Evolutionary conservation across 2,797 vertebrate species (phyloP), one percentile per base, ranked within the genome.

Genomic region (Lacerta viridis): DNA sequence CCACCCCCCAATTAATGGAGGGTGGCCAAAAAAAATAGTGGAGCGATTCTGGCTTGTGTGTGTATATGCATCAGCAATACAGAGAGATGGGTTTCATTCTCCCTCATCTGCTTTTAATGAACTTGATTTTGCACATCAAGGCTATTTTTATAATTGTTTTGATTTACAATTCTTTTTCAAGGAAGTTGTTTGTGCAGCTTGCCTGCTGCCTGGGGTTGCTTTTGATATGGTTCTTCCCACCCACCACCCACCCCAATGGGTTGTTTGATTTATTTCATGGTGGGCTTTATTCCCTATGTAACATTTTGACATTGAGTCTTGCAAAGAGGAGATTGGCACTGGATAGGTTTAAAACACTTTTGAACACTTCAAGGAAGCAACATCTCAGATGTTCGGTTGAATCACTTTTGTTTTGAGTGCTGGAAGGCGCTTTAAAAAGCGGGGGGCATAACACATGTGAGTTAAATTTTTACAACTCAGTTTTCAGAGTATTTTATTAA

Each of bases 331-430:
- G 89, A 87, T 66, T 94, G 83, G 68, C 85, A n/a, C 3, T 87
- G 79, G 90, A 85, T 93, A 81, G 74, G 77, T 92, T 93, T 94
- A 88, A 94, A 95, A 84, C 90, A 82, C 79, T 90, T 91, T 94
- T 90, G 92, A 93, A 85, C 69, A 94, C 86, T 93, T 93, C 91
- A 96, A 94, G 95, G 90, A 68, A 95, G 25, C 46, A 90, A 95
- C 93, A 93, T 88, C 95, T 95, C 23, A 92, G 93, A 94, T 89
- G 59, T 93, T n/a, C 90, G n/a, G 71, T 89, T 4, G 6, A 95
- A 84, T 91, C 80, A 91, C 64, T 94, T 90, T 90, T 91, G 92
- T 89, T 84, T 93, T 91, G 89, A 86, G 87, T 90, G 85, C 86
- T 89, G 92, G 76, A 89, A 92, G 87, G 90, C 85, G 68, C 91